A percentile compares a stretch with the other conserved stretches of the same genome.
These are phyloP conservation scores for Ditula angustiorana DNA, from an alignment of 2,888 invertebrate species.

Conservation along the genomic window DNA sequence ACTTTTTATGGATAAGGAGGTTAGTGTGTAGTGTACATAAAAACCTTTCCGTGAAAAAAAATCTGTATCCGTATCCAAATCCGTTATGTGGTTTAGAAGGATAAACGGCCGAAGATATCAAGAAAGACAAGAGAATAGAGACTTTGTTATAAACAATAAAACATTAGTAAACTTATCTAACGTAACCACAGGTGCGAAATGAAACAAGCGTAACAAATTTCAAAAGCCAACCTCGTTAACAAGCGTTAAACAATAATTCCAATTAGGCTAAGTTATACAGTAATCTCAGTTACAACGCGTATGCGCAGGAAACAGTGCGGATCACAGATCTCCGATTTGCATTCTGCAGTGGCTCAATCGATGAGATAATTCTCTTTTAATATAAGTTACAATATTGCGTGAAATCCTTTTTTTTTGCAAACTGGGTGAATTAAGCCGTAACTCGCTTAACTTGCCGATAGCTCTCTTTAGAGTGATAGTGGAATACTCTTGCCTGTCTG, in stretches of 20 bases:
- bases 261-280: not conserved
- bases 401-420: not conserved
- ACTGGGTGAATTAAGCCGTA: not conserved
- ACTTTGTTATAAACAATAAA: not conserved
- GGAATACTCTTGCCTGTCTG: no score
- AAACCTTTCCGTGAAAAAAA: no score
- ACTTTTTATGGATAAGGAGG: no score
- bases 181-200: not conserved
- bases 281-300: not conserved
- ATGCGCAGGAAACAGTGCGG: not conserved
- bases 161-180: not conserved
- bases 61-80: no score
- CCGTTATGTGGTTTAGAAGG: not conserved
- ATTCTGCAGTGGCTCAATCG: not conserved
- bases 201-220: constrained; percentile 4
- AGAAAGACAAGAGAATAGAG: not conserved
- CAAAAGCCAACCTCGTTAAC: not conserved
- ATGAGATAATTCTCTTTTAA: not conserved
- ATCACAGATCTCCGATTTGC: not conserved
- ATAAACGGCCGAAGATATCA: not conserved
- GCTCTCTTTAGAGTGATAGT: no score
- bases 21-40: no score
- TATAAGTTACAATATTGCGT: not conserved
- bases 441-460: no score
- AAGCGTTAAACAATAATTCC: constrained; percentile 7